These are phyloP conservation scores for Hypomecis punctinalis DNA, from an alignment of 2,888 invertebrate genomes.

Conservation along the genomic window DNA sequence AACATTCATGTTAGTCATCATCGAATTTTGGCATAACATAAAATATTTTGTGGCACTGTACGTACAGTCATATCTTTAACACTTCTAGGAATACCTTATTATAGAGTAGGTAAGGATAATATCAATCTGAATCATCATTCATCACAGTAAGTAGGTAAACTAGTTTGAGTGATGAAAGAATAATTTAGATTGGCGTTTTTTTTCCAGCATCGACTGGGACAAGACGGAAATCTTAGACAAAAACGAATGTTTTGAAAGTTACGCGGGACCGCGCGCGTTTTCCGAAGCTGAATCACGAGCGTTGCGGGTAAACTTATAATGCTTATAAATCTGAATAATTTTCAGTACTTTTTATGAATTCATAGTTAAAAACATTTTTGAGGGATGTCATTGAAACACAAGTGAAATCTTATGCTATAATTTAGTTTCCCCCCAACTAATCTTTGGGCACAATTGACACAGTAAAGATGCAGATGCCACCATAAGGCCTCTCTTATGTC, in stretches of 20 bases:
- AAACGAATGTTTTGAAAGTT: conserved; percentile 61
- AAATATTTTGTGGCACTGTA: no score
- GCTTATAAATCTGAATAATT: no score
- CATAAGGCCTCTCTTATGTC: no score
- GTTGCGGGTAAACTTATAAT: conserved; percentile 53
- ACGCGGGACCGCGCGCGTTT: conserved; percentile 89
- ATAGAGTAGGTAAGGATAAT: neutral
- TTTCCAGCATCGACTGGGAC: conserved; percentile 51
- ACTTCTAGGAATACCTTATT: neutral
- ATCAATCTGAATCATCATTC: neutral
- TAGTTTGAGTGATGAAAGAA: neutral
- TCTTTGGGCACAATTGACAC: no score
- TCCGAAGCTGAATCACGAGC: conserved; percentile 93
- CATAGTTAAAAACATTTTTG: no score
- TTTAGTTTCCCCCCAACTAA: no score
- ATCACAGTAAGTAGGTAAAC: neutral
- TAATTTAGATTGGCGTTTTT: neutral
- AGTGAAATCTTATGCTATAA: no score
- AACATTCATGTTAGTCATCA: no score
- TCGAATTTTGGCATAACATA: no score
- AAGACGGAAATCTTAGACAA: conserved; percentile 44
- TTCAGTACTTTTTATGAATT: no score
- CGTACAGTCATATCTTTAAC: neutral
- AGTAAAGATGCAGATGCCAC: no score
- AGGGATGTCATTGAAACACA: no score